Evolutionary conservation across 2,797 vertebrate species (phyloP), one percentile per base, ranked within the genome.

Genomic region (Helostoma temminkii): DNA sequence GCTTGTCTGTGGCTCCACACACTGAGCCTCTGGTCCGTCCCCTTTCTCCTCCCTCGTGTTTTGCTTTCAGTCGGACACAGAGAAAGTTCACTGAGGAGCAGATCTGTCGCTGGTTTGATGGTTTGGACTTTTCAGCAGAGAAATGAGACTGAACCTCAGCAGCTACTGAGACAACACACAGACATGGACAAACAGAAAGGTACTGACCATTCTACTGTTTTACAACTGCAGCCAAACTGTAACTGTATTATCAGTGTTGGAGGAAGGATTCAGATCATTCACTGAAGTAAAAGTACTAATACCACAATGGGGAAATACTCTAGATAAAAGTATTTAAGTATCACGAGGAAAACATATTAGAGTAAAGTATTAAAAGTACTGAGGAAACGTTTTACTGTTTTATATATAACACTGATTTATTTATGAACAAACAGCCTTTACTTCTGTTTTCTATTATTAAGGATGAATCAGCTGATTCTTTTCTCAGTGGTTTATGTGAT

Each of bases 161-260:
- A 26, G 56, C 41, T 4, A 5, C 57, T 87, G 82, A 85, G 47
- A 59, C 25, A 1, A 41, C 42, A 25, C 9, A 61, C 37, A 22
- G 58, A 71, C 54, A 94, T 94, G 93, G 93, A 94, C 85, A 93
- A 91, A 88, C 92, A 94, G 80, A 93, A 92, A 92, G 93, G 92
- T 93, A 89, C 39, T 0, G 45, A n/a, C 10, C 28, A 11, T n/a
- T n/a, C 30, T 18, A 11, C 36, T 15, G 39, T 1, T n/a, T n/a
- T n/a, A 18, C 1, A 25, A 5, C 14, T 37, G 5, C 6, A 25
- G 9, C 2, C 6, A 15, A 0, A 0, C 24, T 41, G 11, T 7
- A 42, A 18, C 15, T 18, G 9, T 18, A 42, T 9, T 8, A 18
- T n/a, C 16, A 41, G 37, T 5, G 5, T 4, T 16, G 34, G 34